Conservation (phyloP, 64 coral and sea anemone species). For the Actinia equina region DNA sequence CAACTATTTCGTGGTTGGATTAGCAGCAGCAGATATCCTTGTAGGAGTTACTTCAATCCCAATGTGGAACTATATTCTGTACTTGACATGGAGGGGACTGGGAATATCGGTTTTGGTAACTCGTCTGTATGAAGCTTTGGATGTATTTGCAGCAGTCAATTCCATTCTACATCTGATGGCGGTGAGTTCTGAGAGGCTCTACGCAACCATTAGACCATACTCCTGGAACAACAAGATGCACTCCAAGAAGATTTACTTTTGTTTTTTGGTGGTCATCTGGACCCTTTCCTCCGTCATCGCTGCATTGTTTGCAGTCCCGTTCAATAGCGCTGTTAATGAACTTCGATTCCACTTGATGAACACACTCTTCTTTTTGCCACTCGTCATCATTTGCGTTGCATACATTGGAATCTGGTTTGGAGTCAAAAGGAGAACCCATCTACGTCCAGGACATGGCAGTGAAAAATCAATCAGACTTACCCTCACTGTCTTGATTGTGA, state of each 20-base stretch:
- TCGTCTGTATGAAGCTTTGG: conserved; percentile 24
- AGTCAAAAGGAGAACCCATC: not conserved
- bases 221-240: not conserved
- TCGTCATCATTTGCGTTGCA: conserved; percentile 6
- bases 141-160: conserved; percentile 46
- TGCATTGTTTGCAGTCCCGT: conserved; percentile 21
- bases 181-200: conserved; percentile 41
- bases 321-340: not conserved
- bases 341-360: conserved; percentile 43
- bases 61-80: conserved; percentile 48
- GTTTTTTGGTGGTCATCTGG: conserved; percentile 22
- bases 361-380: conserved; percentile 31
- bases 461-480: conserved; percentile 34
- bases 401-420: conserved; percentile 26
- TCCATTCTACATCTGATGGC: conserved; percentile 64
- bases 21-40: conserved; percentile 44
- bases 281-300: conserved; percentile 14
- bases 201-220: conserved; percentile 15
- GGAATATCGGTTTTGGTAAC: not conserved
- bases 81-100: not conserved
- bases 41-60: conserved; percentile 34
- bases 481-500: conserved; percentile 45
- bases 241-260: conserved; percentile 15
- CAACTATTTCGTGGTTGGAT: conserved; percentile 48
- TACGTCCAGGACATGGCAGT: not conserved